Evolutionary conservation across 2,113 vertebrate species (phyloP), one percentile per base, ranked within the genome.

Genomic region (Gymnocephalus cernua): DNA sequence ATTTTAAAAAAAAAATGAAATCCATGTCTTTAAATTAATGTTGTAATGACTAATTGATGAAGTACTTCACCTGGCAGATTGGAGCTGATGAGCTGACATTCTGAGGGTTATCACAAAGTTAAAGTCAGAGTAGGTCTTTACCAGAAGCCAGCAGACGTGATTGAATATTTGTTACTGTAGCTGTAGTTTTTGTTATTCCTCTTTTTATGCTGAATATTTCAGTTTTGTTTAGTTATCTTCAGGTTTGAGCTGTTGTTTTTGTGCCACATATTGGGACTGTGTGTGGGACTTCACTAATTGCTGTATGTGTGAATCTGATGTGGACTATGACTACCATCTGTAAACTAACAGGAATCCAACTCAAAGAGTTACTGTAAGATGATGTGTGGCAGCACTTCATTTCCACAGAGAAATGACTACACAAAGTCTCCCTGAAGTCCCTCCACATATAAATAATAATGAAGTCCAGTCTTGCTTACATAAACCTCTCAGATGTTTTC

Each of bases 341-440:
- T 54, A 79, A 38, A 76, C 32, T 80, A 76, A 73, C 45, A 77
- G 41, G 25, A 59, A 48, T 57, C 41, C 29, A 64, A 61, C n/a
- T 66, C 38, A 63, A 57, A 68, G 41, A 80, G 35, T 25, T 7
- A 67, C 6, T 6, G 32, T 32, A 32, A 44, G 18, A 45, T 27
- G 32, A 65, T 41, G 67, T 48, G 1, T 51, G 70, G n/a, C 48
- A 61, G 27, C 25, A 0, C 14, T 41, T 16, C 19, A 23, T 41
- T 48, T 68, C 62, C 56, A 44, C 25, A 57, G 69, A 69, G 29
- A 61, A 51, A 62, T 56, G 35, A 77, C 14, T 25, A 35, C 54
- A 56, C 15, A 50, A 48, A 70, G 57, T 38, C 45, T 76, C n/a
- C 35, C 5, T 66, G 25, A 77, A 41, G 47, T 65, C 67, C 16